Base-by-base conservation (phyloP, 2,888 invertebrate species). In the Microplitis deprimator region DNA sequence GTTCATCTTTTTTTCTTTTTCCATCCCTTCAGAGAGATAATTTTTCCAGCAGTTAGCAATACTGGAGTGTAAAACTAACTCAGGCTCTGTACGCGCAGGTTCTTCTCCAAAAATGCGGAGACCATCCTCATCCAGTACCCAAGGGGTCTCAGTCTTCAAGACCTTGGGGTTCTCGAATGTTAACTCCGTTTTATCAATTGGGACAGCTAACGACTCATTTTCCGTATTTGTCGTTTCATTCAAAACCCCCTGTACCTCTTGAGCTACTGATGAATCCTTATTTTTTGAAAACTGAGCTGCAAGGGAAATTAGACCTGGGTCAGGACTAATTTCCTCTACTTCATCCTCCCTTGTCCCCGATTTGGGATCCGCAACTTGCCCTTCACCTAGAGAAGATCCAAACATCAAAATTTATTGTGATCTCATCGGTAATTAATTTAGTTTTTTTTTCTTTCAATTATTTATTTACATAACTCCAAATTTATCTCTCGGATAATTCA, bases 21-120 rank as follows among this genome's bases (percentile, higher is more conserved):
- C 10, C 16, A 68, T 59, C n/a, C 75, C 75, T 16, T 59, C 59
- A n/a, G 67, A 67, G 38, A 76, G 64, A 61, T 70, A 76, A 16
- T 70, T 76, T 40, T 76, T 76, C 76, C 76, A 70, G 40, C 76
- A 68, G 2, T 50, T 59, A 68, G 68, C 68, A 38, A 75, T 65
- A 59, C 60, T 50, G 13, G 61, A 67, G 50, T 29, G 10, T n/a
- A 75, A 40, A n/a, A 68, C 13, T 17, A 75, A 67, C 17, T 41
- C 13, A 16, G 20, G 65, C 13, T 74, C 40, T 67, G 67, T 38
- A 8, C 10, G 17, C 13, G 38, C 75, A 50, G 68, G 68, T 38
- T 68, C 68, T 39, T 75, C 68, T 6, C 75, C 75, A 17, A 75
- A 50, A 39, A 75, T 68, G 17, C 68, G 50, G 7, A 68, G 16